These are phyloP conservation scores for Yponomeuta plumbellus DNA, from an alignment of 2,888 invertebrate genomes.

Conservation along the genomic window DNA sequence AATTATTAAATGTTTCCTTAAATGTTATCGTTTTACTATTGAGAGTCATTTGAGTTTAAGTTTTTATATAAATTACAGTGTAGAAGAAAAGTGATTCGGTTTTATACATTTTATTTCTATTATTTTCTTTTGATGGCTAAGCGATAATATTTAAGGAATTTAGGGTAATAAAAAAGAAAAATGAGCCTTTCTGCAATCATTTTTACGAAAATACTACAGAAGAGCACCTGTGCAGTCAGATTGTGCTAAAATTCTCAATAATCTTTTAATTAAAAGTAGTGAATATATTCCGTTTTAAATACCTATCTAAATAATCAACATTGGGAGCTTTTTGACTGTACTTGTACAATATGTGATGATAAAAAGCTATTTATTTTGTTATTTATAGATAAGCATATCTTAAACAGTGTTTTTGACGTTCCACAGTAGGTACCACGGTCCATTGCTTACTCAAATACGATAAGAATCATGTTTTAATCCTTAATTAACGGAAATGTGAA, in stretches of 20 bases:
- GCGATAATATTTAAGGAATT: slow-evolving; percentile 2
- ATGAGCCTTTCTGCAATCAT: slow-evolving; percentile 68
- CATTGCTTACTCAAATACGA: background rate
- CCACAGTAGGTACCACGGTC: slow-evolving; percentile 21
- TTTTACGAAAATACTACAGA: slow-evolving; percentile 63
- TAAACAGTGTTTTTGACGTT: slow-evolving; percentile 33
- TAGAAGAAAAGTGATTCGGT: background rate
- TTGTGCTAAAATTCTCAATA: slow-evolving; percentile 28
- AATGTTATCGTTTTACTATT: background rate
- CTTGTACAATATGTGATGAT: slow-evolving; percentile 47
- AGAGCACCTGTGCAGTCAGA: slow-evolving; percentile 45
- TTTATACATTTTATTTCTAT: background rate
- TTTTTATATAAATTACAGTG: background rate
- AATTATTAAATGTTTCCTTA: slow-evolving; percentile 12
- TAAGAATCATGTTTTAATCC: background rate
- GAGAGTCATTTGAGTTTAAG: background rate
- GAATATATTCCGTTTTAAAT: slow-evolving; percentile 6
- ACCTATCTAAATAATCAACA: background rate
- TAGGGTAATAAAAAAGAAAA: slow-evolving; percentile 6
- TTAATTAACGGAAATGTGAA: background rate
- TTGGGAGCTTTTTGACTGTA: slow-evolving; percentile 18
- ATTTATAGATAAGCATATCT: slow-evolving; percentile 49
- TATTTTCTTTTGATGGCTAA: background rate
- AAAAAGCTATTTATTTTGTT: slow-evolving; percentile 64
- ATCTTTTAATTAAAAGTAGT: slow-evolving; percentile 22